These are phyloP conservation scores for Beroe ovata DNA, from an alignment of 37 sponge, comb jelly and placozoan genomes.

Conservation along the genomic window DNA sequence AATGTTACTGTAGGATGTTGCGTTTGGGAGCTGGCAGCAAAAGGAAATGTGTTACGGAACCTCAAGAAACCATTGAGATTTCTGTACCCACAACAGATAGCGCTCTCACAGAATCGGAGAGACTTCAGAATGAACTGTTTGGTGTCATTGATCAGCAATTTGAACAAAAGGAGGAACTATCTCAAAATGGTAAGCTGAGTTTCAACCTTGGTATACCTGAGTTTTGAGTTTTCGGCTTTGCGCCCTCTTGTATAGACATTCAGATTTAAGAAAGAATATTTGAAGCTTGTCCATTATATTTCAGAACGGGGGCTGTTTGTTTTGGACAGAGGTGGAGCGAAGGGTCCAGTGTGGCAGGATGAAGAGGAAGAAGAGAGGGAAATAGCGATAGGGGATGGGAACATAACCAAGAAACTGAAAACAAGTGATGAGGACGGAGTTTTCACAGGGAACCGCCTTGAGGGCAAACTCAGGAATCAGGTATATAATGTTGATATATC, in stretches of 20 bases:
- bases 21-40: not conserved
- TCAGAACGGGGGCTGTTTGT: slow-evolving; percentile 17
- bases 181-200: not conserved
- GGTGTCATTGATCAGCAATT: slow-evolving; percentile 36
- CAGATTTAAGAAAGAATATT: no score
- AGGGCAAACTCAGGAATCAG: slow-evolving; percentile 52
- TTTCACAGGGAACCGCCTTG: slow-evolving; percentile 1
- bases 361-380: slow-evolving; percentile 39
- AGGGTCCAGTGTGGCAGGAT: slow-evolving; percentile 50
- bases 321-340: slow-evolving; percentile 28
- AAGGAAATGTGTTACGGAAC: not conserved
- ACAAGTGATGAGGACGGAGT: not conserved
- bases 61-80: not conserved
- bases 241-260: no score
- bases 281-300: no score
- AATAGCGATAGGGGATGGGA: not conserved
- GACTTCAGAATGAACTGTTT: slow-evolving; percentile 16
- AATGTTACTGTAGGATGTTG: slow-evolving; percentile 17
- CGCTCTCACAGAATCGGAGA: slow-evolving; percentile 2
- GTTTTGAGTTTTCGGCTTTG: no score
- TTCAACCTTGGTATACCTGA: no score
- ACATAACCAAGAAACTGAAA: slow-evolving; percentile 58
- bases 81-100: not conserved
- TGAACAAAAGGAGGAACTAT: not conserved
- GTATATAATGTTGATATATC: slow-evolving; percentile 13